Evolutionary conservation across 2,797 vertebrate genomes (phyloP), one percentile per base, ranked within the genome.

Genomic region (Centropyge bicolor): DNA sequence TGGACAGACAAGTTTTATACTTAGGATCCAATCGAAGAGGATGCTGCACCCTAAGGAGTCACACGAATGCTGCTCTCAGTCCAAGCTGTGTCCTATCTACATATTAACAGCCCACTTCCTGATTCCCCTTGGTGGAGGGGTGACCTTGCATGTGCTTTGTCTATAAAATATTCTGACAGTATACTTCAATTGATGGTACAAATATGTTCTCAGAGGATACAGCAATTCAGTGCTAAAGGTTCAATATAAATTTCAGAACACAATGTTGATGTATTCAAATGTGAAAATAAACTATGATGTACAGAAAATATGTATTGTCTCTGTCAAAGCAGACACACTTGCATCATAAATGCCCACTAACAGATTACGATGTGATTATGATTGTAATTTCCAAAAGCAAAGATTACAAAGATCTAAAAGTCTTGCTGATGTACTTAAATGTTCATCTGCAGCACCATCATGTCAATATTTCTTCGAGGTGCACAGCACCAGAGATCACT

Each of bases 41-140:
- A 74, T 27, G 51, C 45, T 71, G 52, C 66, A 49, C 46, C 49
- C 52, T 45, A 49, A 71, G 68, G 68, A 84, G 75, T 67, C 24
- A 24, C 70, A 80, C 24, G 43, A 43, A 52, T 4, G 27, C 63
- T 63, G 52, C 71, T 65, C 72, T 82, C 65, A 67, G 73, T 66
- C 66, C 70, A 40, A 46, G 70, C 68, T 3, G 56, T 60, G 63
- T 59, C 61, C 77, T 17, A 65, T 56, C 81, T 86, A 45, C 72
- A 71, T 8, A 57, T 55, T 60, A 43, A n/a, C 9, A 65, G n/a
- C 82, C 87, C 82, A 83, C 66, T 88, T 85, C 36, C 59, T 27
- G 65, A 36, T 38, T 76, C 78, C 80, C 75, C 43, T 1, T 59
- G 3, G 68, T 24, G 43, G 9, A 7, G 22, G 20, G 51, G 60